phyloP scores from a whole-genome alignment of 2,113 vertebrate species.

The Bos javanicus region DNA sequence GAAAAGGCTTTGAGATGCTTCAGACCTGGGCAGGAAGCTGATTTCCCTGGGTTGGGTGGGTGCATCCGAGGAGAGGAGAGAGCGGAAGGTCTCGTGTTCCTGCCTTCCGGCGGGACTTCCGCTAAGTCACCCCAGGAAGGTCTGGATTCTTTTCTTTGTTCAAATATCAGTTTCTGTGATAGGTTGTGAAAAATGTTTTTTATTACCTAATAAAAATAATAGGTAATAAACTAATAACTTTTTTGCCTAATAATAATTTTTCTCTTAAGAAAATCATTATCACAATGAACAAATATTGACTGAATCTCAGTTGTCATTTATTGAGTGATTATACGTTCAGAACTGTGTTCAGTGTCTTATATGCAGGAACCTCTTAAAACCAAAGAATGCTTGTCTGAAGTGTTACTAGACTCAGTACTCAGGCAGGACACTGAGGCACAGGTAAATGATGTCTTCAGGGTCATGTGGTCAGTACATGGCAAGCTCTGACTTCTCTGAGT shows the following conservation, averaged over 20 bases:
- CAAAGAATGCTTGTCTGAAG: not conserved
- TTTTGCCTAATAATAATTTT: not conserved
- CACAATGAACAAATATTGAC: not conserved
- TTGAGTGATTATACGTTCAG: not conserved
- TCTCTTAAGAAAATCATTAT: not conserved
- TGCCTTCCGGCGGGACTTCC: not conserved
- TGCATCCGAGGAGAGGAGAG: not conserved
- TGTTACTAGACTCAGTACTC: not conserved
- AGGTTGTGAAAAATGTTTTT: not conserved
- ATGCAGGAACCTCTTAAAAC: not conserved
- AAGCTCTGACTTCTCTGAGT: not conserved
- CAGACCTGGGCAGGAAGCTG: not conserved
- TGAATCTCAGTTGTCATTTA: not conserved
- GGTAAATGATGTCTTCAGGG: not conserved
- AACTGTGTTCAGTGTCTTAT: not conserved
- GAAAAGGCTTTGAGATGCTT: not conserved
- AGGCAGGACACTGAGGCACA: not conserved
- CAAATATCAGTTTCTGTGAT: not conserved
- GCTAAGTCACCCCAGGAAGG: not conserved
- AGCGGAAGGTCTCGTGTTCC: not conserved
- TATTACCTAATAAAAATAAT: not conserved
- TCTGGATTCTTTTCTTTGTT: not conserved
- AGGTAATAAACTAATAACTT: not conserved
- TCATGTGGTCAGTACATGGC: not conserved
- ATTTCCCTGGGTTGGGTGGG: not conserved